Base-by-base conservation (phyloP, 2,888 invertebrate species). In the Caenorhabditis afra region DNA sequence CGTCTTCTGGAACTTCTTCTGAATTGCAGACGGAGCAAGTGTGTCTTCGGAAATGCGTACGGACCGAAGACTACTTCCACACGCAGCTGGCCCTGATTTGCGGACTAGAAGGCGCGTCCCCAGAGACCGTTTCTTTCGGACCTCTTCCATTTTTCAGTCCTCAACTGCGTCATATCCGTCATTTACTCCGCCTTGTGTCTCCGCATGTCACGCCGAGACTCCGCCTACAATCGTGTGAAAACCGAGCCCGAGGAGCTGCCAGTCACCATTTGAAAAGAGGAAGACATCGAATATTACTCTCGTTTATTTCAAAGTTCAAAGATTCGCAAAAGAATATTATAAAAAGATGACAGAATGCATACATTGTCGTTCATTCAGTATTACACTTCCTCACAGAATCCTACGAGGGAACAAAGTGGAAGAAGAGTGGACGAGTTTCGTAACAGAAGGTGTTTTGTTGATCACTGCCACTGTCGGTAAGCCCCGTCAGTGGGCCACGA, bases 1-100 rank as follows among this genome's bases (percentile, higher is more conserved):
- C n/a, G n/a, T n/a, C n/a, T n/a, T n/a, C n/a, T n/a, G n/a, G n/a
- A n/a, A n/a, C 11, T 23, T 41, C 16, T 49, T 39, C 7, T 1
- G n/a, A 50, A 14, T 20, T 70, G 37, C 55, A 70, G 71, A 71
- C 71, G 3, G 49, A 62, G 11, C 71, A 71, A 71, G 71, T 71
- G 11, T 71, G 71, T 20, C 71, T 71, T 7, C 71, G 71, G 0
- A 71, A 71, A 41, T 71, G 71, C 23, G 62, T 71, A 11, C 39
- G 71, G n/a, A 57, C 71, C 37, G 71, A 71, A 41, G 71, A 71
- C 71, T 71, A 71, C 41, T 71, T 71, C 47, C 71, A 71, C 55
- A 71, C 71, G 2, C 71, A 71, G 41, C 64, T 71, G 3, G 64
- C 71, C 0, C 45, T 71, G 12, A 55, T 71, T 18, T 71, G 71